Evolutionary conservation across 2,113 vertebrate genomes (phyloP).

Genomic region (Pitta sordida): DNA sequence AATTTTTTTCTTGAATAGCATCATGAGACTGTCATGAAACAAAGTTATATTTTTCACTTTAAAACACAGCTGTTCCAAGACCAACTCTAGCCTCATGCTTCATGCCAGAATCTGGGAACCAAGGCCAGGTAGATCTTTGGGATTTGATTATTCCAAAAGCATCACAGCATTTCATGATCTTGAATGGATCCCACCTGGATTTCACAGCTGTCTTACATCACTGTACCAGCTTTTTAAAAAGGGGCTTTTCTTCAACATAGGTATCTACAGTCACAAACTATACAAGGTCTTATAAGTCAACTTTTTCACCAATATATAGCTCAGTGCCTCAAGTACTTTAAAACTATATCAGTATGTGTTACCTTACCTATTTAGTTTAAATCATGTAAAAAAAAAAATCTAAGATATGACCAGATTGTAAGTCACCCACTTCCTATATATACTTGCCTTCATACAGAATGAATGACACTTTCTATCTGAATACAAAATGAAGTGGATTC

Average conservation of each 20-base stretch:
- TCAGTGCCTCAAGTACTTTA: not conserved
- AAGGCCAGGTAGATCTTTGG: not conserved
- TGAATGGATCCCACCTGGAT: not conserved
- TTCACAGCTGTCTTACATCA: not conserved
- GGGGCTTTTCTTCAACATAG: not conserved
- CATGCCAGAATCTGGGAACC: not conserved
- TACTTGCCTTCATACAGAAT: not conserved
- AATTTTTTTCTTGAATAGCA: not conserved
- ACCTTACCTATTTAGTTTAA: not conserved
- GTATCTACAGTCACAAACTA: not conserved
- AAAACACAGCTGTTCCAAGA: not conserved
- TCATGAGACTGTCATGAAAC: not conserved
- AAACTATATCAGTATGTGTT: not conserved
- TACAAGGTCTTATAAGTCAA: not conserved
- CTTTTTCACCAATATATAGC: not conserved
- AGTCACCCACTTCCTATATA: not conserved
- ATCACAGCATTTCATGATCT: not conserved
- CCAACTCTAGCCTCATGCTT: not conserved
- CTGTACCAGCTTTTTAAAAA: not conserved
- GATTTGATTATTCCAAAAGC: not conserved
- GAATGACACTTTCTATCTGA: not conserved
- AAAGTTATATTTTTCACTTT: not conserved
- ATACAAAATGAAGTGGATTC: conserved; percentile 21
- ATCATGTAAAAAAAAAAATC: not conserved
- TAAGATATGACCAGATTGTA: not conserved